Evolutionary conservation across 2,888 invertebrate species (phyloP), one percentile per base, ranked within the genome.

Genomic region (Drepana falcataria): DNA sequence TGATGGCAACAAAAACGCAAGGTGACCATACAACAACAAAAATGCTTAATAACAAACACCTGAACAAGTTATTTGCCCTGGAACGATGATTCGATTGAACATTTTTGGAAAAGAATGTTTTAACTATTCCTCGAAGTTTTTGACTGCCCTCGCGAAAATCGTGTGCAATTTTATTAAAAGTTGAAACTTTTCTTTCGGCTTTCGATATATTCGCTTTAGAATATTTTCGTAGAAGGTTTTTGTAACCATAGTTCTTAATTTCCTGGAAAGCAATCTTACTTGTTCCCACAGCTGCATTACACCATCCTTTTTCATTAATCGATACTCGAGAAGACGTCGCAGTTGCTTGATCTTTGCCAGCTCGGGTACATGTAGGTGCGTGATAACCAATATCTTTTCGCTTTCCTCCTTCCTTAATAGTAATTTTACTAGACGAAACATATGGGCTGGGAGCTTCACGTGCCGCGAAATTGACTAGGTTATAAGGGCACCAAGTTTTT

Each of bases 11-110:
- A 57, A 83, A 64, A 61, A 44, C 9, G 44, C 78, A 82, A 9
- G 83, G 82, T 48, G 69, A 71, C 81, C 77, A 83, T 40, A 68
- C 64, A n/a, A 81, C 56, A 54, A 75, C 44, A 35, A 71, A 63
- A 2, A 79, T 44, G 35, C 61, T 64, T 49, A 75, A 56, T 53
- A 77, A 59, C 33, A 73, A 35, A 56, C 67, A 64, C 56, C 70
- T 75, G 2, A 72, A 7, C n/a, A 52, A 51, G 35, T 7, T 51
- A 63, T 61, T 62, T 35, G 63, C 53, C 34, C 48, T 35, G 47
- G 35, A 6, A 7, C 33, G 5, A 34, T 52, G 55, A 49, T 48
- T 55, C 47, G n/a, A 3, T 21, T 51, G 48, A 34, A 54, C 48
- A 48, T 59, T 3, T 35, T 48, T 49, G 6, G 44, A 47, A 5